Conservation (phyloP, 2,888 invertebrate genomes). For the Lasius platythorax region DNA sequence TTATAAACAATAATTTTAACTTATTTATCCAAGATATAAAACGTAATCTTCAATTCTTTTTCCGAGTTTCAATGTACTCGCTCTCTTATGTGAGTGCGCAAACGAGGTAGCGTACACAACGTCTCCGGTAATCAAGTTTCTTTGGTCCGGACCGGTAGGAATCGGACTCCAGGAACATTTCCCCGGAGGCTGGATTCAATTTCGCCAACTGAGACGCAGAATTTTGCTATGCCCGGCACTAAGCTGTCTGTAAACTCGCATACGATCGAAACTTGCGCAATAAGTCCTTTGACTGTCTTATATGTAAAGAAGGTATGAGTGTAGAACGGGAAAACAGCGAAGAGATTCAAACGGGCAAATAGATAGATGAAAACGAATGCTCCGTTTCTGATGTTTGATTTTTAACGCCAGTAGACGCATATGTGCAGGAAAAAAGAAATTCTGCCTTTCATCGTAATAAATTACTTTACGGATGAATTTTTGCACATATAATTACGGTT, state of each 20-base stretch:
- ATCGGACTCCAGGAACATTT: slow-evolving; percentile 78
- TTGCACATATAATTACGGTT: neutral
- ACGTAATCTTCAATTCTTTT: slow-evolving; percentile 25
- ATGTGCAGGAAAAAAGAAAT: neutral
- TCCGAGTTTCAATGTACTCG: slow-evolving; percentile 5
- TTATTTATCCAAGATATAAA: slow-evolving; percentile 23
- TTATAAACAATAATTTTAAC: slow-evolving; percentile 11
- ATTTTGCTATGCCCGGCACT: slow-evolving; percentile 75
- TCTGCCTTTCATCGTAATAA: neutral
- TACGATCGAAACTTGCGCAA: slow-evolving; percentile 75
- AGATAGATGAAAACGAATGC: slow-evolving; percentile 25
- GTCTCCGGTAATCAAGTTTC: slow-evolving; percentile 74
- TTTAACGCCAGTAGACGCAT: neutral
- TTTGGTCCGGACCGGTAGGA: slow-evolving; percentile 54
- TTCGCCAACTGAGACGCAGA: slow-evolving; percentile 79
- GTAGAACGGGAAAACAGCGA: neutral
- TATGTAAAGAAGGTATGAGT: slow-evolving; percentile 39
- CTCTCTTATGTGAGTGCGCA: neutral
- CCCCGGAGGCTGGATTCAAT: slow-evolving; percentile 82
- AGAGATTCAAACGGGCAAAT: slow-evolving; percentile 31
- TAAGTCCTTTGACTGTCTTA: slow-evolving; percentile 76
- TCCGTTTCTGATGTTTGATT: slow-evolving; percentile 7
- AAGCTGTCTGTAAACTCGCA: slow-evolving; percentile 73
- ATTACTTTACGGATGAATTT: neutral
- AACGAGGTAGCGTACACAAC: slow-evolving; percentile 26